Conservation (phyloP, 2,888 invertebrate species). For the Drosophila austrosaltans region DNA sequence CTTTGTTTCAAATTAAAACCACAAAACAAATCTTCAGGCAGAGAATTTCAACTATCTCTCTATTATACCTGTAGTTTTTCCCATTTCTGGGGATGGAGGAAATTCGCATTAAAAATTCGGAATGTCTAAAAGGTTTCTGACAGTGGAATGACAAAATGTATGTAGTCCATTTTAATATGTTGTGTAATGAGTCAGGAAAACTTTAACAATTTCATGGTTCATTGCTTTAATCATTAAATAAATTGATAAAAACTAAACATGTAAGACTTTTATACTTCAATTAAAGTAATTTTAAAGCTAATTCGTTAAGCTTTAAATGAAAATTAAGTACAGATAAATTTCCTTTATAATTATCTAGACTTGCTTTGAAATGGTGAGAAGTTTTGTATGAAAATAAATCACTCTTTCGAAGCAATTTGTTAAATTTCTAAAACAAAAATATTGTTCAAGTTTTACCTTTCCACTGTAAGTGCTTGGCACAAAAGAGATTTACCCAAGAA, state of each 20-base stretch:
- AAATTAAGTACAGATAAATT: no score
- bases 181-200: no score
- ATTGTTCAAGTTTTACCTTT: background rate
- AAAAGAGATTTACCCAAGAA: conserved; percentile 53
- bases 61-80: conserved; percentile 46
- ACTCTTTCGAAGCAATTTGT: no score
- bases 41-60: conserved; percentile 21
- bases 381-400: no score
- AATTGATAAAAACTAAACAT: no score
- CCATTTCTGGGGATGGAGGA: conserved; percentile 48
- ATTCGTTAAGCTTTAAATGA: no score
- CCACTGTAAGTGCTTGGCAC: conserved; percentile 39
- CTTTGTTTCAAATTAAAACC: conserved; percentile 58
- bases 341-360: no score
- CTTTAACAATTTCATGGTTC: no score
- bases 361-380: background rate
- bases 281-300: no score
- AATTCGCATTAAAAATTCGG: conserved; percentile 76
- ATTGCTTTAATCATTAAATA: no score
- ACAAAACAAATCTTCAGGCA: conserved; percentile 70
- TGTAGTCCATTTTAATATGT: no score
- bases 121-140: conserved; percentile 67
- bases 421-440: conserved; percentile 6
- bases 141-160: conserved; percentile 46
- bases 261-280: no score